phyloP scores from a whole-genome alignment of 2,797 vertebrate species.

The Ara ararauna region DNA sequence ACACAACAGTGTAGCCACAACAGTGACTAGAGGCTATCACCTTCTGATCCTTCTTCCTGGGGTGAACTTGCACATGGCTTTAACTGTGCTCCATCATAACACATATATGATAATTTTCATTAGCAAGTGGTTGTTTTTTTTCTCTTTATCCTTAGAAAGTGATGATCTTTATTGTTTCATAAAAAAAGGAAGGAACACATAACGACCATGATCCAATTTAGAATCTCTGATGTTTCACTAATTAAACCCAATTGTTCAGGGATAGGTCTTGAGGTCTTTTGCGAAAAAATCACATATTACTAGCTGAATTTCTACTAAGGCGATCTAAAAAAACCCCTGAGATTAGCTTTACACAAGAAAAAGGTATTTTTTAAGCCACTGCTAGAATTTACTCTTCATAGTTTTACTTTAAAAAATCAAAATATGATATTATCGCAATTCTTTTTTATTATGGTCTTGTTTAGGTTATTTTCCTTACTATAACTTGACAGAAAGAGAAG shows the following conservation, averaged over 20 bases:
- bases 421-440: neutral
- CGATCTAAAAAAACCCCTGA: neutral
- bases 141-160: neutral
- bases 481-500: neutral
- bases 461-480: neutral
- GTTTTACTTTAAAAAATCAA: neutral
- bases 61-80: neutral
- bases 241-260: neutral
- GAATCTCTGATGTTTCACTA: neutral
- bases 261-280: neutral
- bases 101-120: neutral
- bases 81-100: neutral
- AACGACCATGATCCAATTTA: neutral
- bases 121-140: neutral
- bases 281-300: neutral
- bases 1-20: neutral
- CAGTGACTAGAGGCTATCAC: neutral
- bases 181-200: neutral
- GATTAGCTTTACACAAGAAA: neutral
- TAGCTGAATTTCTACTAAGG: neutral
- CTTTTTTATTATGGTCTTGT: neutral
- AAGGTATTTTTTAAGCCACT: neutral
- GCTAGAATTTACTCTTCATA: neutral
- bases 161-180: neutral
- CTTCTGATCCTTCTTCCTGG: neutral